Percentiles rank a stretch among this genome's conserved stretches.
These are phyloP conservation scores for Amphilophus citrinellus DNA, from an alignment of 2,113 vertebrate genomes.

Conservation along the genomic window DNA sequence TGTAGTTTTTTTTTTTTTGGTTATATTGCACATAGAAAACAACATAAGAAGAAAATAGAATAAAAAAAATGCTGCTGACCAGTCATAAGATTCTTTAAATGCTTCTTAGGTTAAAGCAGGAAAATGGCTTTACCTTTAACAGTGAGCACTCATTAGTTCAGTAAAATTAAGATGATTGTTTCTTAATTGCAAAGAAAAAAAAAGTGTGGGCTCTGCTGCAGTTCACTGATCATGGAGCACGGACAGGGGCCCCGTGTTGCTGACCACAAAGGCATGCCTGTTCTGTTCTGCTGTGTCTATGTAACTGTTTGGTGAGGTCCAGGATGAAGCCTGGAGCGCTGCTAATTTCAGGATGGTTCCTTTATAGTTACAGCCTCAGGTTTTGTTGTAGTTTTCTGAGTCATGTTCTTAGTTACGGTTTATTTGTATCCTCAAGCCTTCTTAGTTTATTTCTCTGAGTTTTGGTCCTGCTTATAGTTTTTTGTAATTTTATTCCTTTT, in stretches of 20 bases:
- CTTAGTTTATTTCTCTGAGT: too few species aligned
- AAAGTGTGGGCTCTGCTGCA: constrained; percentile 31
- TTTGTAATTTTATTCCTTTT: too few species aligned
- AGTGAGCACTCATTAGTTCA: background rate
- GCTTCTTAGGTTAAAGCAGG: background rate
- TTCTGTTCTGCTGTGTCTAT: constrained; percentile 59
- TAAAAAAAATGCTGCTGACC: background rate
- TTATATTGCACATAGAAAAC: background rate
- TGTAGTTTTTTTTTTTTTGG: background rate
- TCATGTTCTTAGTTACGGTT: too few species aligned
- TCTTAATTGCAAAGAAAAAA: background rate
- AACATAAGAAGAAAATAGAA: rapidly evolving
- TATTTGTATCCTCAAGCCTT: too few species aligned
- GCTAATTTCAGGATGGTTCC: background rate
- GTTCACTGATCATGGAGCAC: constrained; percentile 47
- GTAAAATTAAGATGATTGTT: background rate
- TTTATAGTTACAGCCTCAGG: too few species aligned
- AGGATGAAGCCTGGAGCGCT: constrained; percentile 21
- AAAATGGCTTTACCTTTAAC: background rate
- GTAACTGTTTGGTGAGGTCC: constrained; percentile 58
- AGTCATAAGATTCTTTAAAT: background rate
- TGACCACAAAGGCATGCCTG: constrained; percentile 72
- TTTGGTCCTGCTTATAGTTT: too few species aligned
- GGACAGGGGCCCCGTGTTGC: constrained; percentile 53
- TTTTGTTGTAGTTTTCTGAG: too few species aligned